A percentile compares a stretch with the other conserved stretches of the same genome.
Evolutionary conservation across 2,797 vertebrate species (phyloP).

Genomic region (Betta splendens): DNA sequence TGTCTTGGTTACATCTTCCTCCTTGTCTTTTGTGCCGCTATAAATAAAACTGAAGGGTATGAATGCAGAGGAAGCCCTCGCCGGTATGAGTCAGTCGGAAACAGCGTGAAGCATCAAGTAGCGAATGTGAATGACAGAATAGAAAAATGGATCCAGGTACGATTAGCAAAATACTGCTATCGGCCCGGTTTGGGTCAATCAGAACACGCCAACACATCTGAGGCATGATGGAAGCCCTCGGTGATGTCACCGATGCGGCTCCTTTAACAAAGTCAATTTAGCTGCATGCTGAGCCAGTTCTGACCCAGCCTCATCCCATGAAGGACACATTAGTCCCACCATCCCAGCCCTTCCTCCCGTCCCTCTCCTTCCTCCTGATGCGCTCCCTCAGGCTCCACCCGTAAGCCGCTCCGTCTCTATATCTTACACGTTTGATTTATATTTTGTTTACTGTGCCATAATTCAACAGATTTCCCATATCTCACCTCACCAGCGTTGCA

Average conservation of each 20-base stretch:
- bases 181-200: conserved; percentile 36
- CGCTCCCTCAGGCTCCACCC: conserved; percentile 30
- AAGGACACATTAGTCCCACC: conserved; percentile 73
- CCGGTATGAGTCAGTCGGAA: conserved; percentile 74
- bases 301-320: conserved; percentile 70
- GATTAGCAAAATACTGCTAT: conserved; percentile 1
- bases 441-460: conserved; percentile 46
- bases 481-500: conserved; percentile 7
- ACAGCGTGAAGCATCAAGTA: conserved; percentile 56
- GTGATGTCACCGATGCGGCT: conserved; percentile 77
- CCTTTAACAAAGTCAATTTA: conserved; percentile 82
- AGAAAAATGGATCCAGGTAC: conserved; percentile 23
- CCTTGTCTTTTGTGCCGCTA: conserved; percentile 74
- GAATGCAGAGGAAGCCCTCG: conserved; percentile 73
- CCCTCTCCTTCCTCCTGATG: conserved; percentile 36
- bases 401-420: conserved; percentile 14
- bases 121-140: conserved; percentile 50
- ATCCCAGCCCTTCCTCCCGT: conserved; percentile 35
- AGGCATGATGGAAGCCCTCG: conserved; percentile 54
- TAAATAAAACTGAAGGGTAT: conserved; percentile 75
- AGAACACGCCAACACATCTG: conserved; percentile 58
- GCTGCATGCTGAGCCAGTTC: conserved; percentile 73
- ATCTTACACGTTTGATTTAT: conserved; percentile 35
- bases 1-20: conserved; percentile 82
- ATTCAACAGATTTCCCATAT: conserved; percentile 38